Percentiles rank a stretch among this genome's conserved stretches.
Conservation (phyloP, 1,140 invertebrate genomes). For the Drosophila auraria region DNA sequence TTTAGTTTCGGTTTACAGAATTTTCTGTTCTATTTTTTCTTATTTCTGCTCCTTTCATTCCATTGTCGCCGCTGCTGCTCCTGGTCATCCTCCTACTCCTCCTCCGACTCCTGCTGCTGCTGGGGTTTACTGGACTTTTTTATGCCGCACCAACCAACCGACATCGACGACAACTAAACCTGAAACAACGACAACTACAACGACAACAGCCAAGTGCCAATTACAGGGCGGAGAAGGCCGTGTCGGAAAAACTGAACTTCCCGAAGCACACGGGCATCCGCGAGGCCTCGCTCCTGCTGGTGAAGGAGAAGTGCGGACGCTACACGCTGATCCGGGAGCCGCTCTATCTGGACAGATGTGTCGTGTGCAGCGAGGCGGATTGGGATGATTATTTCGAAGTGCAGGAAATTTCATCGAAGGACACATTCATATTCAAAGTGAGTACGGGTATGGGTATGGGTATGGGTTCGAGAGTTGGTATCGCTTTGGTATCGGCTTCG, state of each 20-base stretch:
- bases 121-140: constrained; percentile 24
- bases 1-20: constrained; percentile 80
- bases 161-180: constrained; percentile 44
- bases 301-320: constrained; percentile 95
- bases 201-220: constrained; percentile 86
- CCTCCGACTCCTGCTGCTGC: background rate
- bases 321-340: constrained; percentile 95
- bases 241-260: constrained; percentile 86
- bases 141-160: constrained; percentile 32
- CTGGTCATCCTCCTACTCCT: background rate
- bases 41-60: constrained; percentile 38
- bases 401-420: constrained; percentile 96
- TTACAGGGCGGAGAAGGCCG: constrained; percentile 85
- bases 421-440: constrained; percentile 98
- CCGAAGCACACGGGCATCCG: constrained; percentile 89
- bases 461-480: background rate
- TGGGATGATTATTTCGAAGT: constrained; percentile 97
- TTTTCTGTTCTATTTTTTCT: constrained; percentile 55
- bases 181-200: constrained; percentile 40
- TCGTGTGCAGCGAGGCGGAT: constrained; percentile 94
- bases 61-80: constrained; percentile 31
- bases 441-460: constrained; percentile 51
- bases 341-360: constrained; percentile 94
- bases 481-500: constrained; percentile 3
- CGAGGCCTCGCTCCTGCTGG: constrained; percentile 94